A percentile compares a stretch with the other conserved stretches of the same genome.
These are phyloP conservation scores for Thereuonema tuberculata DNA, from an alignment of 1,140 invertebrate species.

Conservation along the genomic window DNA sequence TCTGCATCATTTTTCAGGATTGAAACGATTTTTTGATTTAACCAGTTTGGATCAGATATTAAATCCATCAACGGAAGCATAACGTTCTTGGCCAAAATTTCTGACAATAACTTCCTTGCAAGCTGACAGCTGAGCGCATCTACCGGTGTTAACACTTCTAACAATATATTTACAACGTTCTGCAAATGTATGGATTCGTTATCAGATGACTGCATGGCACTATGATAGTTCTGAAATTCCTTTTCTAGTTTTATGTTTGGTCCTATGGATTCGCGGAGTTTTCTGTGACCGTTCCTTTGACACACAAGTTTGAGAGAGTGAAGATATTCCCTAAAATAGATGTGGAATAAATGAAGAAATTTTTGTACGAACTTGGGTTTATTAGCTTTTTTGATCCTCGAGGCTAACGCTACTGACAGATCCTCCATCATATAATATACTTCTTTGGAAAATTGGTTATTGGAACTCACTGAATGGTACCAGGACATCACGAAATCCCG, in stretches of 20 bases:
- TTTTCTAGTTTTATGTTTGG: background rate
- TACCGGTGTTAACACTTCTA: slow-evolving; percentile 20
- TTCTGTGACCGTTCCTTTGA: background rate
- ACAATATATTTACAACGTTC: slow-evolving; percentile 19
- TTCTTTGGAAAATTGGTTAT: slow-evolving; percentile 9
- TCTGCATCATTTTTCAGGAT: background rate
- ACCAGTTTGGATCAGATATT: slow-evolving; percentile 20
- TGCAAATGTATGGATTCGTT: slow-evolving; percentile 19
- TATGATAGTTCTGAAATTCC: slow-evolving; percentile 14
- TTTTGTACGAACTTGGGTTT: background rate
- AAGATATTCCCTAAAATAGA: slow-evolving; percentile 1
- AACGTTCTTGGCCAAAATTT: slow-evolving; percentile 22
- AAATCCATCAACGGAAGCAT: slow-evolving; percentile 20
- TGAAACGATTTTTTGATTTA: slow-evolving; percentile 14
- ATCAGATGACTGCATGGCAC: slow-evolving; percentile 17
- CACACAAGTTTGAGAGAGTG: background rate
- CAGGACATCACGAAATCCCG: slow-evolving; percentile 2
- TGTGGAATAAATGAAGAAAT: background rate
- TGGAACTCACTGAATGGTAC: slow-evolving; percentile 2
- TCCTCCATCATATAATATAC: slow-evolving; percentile 7
- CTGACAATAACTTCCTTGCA: slow-evolving; percentile 17
- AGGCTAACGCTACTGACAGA: slow-evolving; percentile 3
- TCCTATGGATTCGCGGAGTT: background rate
- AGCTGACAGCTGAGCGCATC: slow-evolving; percentile 18
- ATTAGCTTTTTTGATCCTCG: background rate